Conservation (phyloP, 2,888 invertebrate species). For the Hyppa rectilinea region DNA sequence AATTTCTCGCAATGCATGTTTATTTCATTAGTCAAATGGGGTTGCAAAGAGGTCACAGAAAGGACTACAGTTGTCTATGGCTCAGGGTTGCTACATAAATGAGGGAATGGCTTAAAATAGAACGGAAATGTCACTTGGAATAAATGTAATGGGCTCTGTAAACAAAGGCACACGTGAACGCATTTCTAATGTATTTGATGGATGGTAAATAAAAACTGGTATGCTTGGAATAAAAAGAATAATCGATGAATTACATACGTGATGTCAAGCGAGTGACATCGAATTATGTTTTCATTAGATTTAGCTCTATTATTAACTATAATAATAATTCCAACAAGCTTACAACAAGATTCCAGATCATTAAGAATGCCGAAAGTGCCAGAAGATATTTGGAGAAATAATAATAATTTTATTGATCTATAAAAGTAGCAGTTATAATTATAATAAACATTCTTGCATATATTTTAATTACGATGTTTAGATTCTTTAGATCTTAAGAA, state of each 20-base stretch:
- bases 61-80: slow-evolving; percentile 59
- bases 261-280: not conserved
- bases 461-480: slow-evolving; percentile 42
- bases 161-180: slow-evolving; percentile 31
- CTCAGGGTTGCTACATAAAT: slow-evolving; percentile 51
- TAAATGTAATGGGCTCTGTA: slow-evolving; percentile 41
- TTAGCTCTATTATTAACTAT: not conserved
- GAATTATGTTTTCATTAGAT: not conserved
- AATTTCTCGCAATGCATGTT: slow-evolving; percentile 51
- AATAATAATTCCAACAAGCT: not conserved
- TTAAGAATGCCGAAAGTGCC: slow-evolving; percentile 16
- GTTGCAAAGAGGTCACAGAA: slow-evolving; percentile 66
- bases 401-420: slow-evolving; percentile 35
- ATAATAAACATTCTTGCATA: slow-evolving; percentile 49
- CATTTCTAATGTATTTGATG: slow-evolving; percentile 39
- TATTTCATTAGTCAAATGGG: slow-evolving; percentile 73
- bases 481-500: slow-evolving; percentile 45
- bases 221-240: not conserved
- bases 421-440: slow-evolving; percentile 42
- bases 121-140: slow-evolving; percentile 53
- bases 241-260: not conserved
- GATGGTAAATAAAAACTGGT: slow-evolving; percentile 8
- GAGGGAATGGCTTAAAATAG: slow-evolving; percentile 51
- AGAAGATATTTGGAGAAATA: slow-evolving; percentile 27
- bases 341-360: not conserved